Percentiles rank a stretch among this genome's conserved stretches.
These are phyloP conservation scores for Megaceryle torquata DNA, from an alignment of 2,113 vertebrate species.

Conservation along the genomic window DNA sequence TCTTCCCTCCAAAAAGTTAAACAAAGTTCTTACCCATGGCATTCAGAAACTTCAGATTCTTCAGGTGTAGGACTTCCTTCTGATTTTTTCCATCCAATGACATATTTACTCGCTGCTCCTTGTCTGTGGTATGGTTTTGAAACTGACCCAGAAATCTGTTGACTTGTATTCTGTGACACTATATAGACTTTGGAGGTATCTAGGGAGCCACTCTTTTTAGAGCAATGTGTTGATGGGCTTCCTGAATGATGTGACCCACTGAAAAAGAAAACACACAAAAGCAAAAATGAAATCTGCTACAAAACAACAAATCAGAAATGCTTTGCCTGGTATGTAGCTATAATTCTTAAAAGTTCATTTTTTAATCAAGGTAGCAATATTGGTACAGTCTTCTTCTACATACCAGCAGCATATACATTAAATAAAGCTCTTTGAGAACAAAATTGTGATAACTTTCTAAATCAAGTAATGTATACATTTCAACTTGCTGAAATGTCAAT, in stretches of 20 bases:
- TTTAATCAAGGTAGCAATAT: neutral
- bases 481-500: neutral
- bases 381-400: neutral
- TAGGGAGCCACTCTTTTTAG: slow-evolving; percentile 84
- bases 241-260: slow-evolving; percentile 92
- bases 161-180: slow-evolving; percentile 79
- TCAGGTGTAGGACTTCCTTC: slow-evolving; percentile 83
- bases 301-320: neutral
- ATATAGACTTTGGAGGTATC: slow-evolving; percentile 93
- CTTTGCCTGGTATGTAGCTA: neutral
- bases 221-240: slow-evolving; percentile 86
- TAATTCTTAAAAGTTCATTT: neutral
- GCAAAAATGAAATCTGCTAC: neutral
- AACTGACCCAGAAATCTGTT: slow-evolving; percentile 74
- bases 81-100: slow-evolving; percentile 83
- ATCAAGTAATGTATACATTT: neutral
- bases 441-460: neutral
- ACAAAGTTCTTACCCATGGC: slow-evolving; percentile 78
- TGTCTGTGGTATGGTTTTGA: slow-evolving; percentile 83
- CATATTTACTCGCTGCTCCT: slow-evolving; percentile 76
- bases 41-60: slow-evolving; percentile 84
- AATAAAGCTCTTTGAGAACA: neutral
- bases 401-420: neutral
- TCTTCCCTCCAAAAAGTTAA: neutral
- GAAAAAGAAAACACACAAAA: slow-evolving; percentile 39